Percentiles rank a stretch among this genome's conserved stretches.
These are phyloP conservation scores for Perizoma affinitatum DNA, from an alignment of 2,888 invertebrate genomes.

Conservation along the genomic window DNA sequence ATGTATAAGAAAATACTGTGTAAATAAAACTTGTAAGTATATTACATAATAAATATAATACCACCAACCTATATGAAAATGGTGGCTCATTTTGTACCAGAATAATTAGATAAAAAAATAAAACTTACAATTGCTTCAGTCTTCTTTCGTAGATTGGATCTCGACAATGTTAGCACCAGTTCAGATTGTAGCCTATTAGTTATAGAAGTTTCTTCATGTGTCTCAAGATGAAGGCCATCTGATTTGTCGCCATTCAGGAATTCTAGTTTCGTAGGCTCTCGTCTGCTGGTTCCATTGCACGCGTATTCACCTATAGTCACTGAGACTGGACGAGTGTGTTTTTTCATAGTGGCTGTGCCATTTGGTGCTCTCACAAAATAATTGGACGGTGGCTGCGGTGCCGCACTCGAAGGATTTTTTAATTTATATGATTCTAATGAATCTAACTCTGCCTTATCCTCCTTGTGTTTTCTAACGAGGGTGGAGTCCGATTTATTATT, in stretches of 20 bases:
- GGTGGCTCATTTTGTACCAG: neutral
- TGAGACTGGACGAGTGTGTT: slow-evolving; percentile 85
- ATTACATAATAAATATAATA: neutral
- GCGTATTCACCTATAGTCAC: slow-evolving; percentile 89
- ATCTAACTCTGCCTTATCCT: slow-evolving; percentile 88
- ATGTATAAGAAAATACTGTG: slow-evolving; percentile 18
- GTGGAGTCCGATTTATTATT: slow-evolving; percentile 60
- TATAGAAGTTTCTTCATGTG: slow-evolving; percentile 79
- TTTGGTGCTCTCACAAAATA: slow-evolving; percentile 86
- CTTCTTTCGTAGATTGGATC: slow-evolving; percentile 90
- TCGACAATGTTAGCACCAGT: slow-evolving; percentile 89
- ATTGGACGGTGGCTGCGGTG: slow-evolving; percentile 87
- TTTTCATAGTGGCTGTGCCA: slow-evolving; percentile 83
- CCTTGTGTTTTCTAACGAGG: slow-evolving; percentile 59
- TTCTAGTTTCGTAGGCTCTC: slow-evolving; percentile 89
- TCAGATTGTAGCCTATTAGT: slow-evolving; percentile 89
- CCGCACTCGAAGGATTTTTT: slow-evolving; percentile 85
- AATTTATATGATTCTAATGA: slow-evolving; percentile 90
- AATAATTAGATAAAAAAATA: neutral
- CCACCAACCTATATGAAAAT: neutral
- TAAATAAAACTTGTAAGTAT: neutral
- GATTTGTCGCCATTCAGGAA: slow-evolving; percentile 83
- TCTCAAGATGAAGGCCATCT: slow-evolving; percentile 57
- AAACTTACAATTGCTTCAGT: slow-evolving; percentile 86
- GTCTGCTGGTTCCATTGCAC: slow-evolving; percentile 78